Evolutionary conservation across 2,113 vertebrate species (phyloP).

Genomic region (Lycocorax pyrrhopterus): DNA sequence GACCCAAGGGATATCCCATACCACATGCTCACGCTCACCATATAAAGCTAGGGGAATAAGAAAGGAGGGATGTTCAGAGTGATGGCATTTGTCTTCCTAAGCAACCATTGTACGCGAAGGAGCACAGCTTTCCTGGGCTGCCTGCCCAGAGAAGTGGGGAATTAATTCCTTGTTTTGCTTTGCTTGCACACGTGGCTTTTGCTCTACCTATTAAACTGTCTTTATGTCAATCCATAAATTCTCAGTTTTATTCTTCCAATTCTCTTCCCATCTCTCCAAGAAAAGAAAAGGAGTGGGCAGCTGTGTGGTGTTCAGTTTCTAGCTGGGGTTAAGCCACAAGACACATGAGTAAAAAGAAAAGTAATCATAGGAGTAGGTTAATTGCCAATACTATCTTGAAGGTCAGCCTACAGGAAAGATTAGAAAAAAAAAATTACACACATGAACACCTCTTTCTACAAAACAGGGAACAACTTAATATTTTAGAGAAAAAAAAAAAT

Average conservation of each 20-base stretch:
- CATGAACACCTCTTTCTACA: not conserved
- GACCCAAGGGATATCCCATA: not conserved
- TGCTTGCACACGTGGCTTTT: not conserved
- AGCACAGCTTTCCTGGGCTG: not conserved
- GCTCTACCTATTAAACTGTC: not conserved
- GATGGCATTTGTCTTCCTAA: not conserved
- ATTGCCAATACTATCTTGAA: not conserved
- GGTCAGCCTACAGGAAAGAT: not conserved
- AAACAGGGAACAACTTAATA: not conserved
- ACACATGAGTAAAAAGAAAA: not conserved
- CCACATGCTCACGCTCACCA: not conserved
- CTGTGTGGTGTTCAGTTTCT: not conserved
- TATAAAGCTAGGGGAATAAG: not conserved
- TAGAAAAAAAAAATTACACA: not conserved
- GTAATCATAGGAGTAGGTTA: not conserved
- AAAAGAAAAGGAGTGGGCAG: not conserved
- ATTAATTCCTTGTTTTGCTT: not conserved
- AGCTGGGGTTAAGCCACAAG: not conserved
- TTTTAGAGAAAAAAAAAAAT: not conserved
- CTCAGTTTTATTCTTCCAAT: not conserved
- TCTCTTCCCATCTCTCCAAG: not conserved
- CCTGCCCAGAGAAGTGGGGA: not conserved
- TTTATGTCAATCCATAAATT: not conserved
- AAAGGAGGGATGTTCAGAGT: not conserved
- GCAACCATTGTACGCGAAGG: fast-evolving